These are phyloP conservation scores for Ctenomys sociabilis DNA, from an alignment of 2,113 vertebrate species.

Conservation along the genomic window DNA sequence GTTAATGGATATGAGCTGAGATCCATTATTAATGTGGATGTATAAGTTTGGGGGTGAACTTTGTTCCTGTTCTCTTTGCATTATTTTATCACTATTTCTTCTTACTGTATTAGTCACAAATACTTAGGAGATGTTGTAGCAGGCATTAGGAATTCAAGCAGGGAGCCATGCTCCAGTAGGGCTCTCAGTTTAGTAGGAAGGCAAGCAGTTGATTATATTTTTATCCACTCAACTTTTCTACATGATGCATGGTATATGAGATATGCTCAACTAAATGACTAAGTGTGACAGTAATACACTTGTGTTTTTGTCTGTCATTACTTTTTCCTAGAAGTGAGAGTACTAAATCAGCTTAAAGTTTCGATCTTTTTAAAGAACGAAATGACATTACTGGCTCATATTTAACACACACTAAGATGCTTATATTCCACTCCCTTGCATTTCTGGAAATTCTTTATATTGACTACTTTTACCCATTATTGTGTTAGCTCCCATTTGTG, in stretches of 20 bases:
- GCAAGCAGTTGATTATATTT: not conserved
- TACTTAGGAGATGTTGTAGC: not conserved
- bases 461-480: slow-evolving; percentile 32
- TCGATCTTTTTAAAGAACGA: slow-evolving; percentile 2
- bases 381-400: not conserved
- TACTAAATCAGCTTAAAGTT: not conserved
- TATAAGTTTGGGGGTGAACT: not conserved
- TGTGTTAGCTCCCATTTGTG: slow-evolving; percentile 27
- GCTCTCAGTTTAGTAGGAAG: not conserved
- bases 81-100: not conserved
- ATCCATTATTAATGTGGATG: not conserved
- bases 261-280: not conserved
- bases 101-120: not conserved
- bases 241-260: not conserved
- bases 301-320: not conserved
- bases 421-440: not conserved
- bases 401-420: slow-evolving; percentile 15
- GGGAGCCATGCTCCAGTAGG: not conserved
- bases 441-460: not conserved
- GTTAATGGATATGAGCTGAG: not conserved
- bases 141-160: not conserved
- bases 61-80: not conserved
- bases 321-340: not conserved
- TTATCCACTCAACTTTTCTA: not conserved
- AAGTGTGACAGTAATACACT: not conserved